Evolutionary conservation across 2,888 invertebrate genomes (phyloP).

Genomic region (Thelaira solivaga): DNA sequence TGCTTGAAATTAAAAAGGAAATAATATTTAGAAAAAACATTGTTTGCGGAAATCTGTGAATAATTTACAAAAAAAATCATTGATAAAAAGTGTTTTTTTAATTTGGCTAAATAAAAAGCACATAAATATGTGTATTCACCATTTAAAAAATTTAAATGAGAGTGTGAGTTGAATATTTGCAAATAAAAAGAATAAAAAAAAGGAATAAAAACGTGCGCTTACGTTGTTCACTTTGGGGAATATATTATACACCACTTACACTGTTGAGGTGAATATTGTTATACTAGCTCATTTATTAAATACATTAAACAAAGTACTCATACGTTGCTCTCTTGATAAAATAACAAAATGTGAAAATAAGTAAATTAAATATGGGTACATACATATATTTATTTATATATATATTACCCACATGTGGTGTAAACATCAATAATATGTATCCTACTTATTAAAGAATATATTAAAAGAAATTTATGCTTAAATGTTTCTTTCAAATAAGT

Average conservation of each 20-base stretch:
- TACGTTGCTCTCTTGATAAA: background rate
- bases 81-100: constrained; percentile 56
- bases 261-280: constrained; percentile 3
- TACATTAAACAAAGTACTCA: background rate
- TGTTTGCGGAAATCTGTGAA: constrained; percentile 53
- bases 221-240: constrained; percentile 63
- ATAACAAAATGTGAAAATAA: constrained; percentile 28
- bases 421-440: no score
- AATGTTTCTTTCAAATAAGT: background rate
- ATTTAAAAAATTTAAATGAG: constrained; percentile 27
- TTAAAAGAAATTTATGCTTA: background rate
- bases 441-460: background rate
- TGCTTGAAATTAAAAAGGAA: constrained; percentile 26
- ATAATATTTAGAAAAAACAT: background rate
- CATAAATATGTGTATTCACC: constrained; percentile 59
- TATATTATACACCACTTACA: constrained; percentile 38
- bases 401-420: no score
- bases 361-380: constrained; percentile 16
- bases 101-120: constrained; percentile 33
- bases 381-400: background rate
- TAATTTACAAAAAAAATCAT: constrained; percentile 39
- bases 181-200: constrained; percentile 29
- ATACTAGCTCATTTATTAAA: background rate
- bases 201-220: constrained; percentile 69
- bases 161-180: constrained; percentile 32